A percentile compares a stretch with the other conserved stretches of the same genome.
phyloP scores from a whole-genome alignment of 2,888 invertebrate genomes.

The Beris chalybata region DNA sequence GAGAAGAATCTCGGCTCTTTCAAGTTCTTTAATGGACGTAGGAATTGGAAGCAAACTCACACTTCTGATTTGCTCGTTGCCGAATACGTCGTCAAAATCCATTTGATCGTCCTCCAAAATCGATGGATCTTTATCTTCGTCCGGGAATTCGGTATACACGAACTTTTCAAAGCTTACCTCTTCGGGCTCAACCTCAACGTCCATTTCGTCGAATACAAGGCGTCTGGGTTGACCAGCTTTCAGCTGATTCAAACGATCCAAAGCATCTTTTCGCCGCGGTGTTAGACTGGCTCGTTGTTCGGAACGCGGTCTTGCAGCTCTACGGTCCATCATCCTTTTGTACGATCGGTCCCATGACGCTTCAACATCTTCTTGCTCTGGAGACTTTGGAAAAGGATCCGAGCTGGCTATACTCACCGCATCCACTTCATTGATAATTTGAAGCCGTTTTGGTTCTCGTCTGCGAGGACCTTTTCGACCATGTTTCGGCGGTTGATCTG shows the following conservation, averaged over 20 bases:
- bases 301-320: neutral
- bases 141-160: slow-evolving; percentile 32
- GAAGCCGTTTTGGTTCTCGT: neutral
- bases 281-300: neutral
- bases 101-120: slow-evolving; percentile 20
- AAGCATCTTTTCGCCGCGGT: neutral
- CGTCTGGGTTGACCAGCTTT: slow-evolving; percentile 27
- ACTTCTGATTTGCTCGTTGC: slow-evolving; percentile 12
- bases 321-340: neutral
- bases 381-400: neutral
- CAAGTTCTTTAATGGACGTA: slow-evolving; percentile 2
- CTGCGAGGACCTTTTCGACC: neutral
- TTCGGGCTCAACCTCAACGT: slow-evolving; percentile 23
- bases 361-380: slow-evolving; percentile 2
- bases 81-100: slow-evolving; percentile 22
- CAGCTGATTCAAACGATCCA: slow-evolving; percentile 17
- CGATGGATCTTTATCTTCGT: slow-evolving; percentile 22
- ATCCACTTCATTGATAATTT: neutral
- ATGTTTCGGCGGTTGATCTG: neutral
- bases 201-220: slow-evolving; percentile 32
- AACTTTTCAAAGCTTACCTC: slow-evolving; percentile 30
- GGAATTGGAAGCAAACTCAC: slow-evolving; percentile 1
- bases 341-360: slow-evolving; percentile 29
- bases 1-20: slow-evolving; percentile 29
- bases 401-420: too few relatives aligned